These are phyloP conservation scores for Monoplex corrugatus DNA, from an alignment of 2,888 invertebrate species.

Conservation along the genomic window DNA sequence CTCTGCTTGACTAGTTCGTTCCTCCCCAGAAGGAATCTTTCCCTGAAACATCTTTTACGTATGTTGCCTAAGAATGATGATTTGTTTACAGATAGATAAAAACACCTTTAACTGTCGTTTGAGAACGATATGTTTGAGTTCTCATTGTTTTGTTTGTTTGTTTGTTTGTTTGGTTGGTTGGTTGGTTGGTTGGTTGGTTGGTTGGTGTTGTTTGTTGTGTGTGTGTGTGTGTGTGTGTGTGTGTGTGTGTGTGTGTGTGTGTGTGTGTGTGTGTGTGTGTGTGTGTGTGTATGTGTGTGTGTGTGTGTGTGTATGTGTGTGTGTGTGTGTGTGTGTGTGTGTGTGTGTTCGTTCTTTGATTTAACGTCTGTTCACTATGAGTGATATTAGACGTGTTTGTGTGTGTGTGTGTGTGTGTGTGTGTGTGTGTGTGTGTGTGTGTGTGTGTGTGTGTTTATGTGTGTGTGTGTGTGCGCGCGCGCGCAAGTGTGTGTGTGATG, in stretches of 20 bases:
- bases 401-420: slow-evolving; percentile 23
- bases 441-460: slow-evolving; percentile 22
- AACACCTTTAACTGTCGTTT: too few species aligned
- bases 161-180: too few species aligned
- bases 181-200: too few species aligned
- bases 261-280: slow-evolving; percentile 20
- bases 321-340: slow-evolving; percentile 32
- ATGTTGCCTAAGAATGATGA: too few species aligned
- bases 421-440: slow-evolving; percentile 30
- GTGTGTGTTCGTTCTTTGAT: slow-evolving; percentile 18
- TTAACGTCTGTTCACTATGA: not conserved
- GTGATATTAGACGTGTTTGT: not conserved
- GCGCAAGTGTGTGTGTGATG: not conserved
- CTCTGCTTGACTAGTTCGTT: too few species aligned
- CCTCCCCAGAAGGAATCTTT: too few species aligned
- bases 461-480: not conserved
- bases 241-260: not conserved
- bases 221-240: not conserved
- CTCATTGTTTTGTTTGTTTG: too few species aligned
- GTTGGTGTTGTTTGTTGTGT: too few species aligned
- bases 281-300: slow-evolving; percentile 24
- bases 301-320: slow-evolving; percentile 11
- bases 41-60: too few species aligned
- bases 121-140: too few species aligned
- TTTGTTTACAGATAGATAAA: too few species aligned